These are phyloP conservation scores for Nesidiocoris tenuis DNA, from an alignment of 2,888 invertebrate genomes.

Conservation along the genomic window DNA sequence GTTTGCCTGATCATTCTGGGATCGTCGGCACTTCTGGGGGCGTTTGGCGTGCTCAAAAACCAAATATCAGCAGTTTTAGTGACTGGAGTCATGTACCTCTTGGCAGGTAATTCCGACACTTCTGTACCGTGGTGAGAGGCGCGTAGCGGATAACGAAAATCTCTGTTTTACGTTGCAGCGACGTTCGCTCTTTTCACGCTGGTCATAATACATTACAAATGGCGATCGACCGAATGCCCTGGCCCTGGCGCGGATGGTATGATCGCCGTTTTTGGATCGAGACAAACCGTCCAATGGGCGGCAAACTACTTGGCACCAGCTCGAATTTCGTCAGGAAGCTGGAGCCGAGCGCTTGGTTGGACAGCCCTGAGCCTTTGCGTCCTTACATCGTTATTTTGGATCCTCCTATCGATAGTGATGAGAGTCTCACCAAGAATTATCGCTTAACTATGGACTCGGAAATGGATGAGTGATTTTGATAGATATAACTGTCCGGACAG, in stretches of 20 bases:
- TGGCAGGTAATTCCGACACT: conserved; percentile 90
- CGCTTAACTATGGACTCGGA: neutral
- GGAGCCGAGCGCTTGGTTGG: conserved; percentile 84
- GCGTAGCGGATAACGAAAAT: neutral
- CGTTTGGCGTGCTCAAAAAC: conserved; percentile 83
- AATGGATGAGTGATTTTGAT: no score
- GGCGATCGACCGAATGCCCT: conserved; percentile 53
- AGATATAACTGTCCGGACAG: no score
- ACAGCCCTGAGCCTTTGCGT: conserved; percentile 80
- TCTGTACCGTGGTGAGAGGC: conserved; percentile 51
- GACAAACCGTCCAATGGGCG: conserved; percentile 42
- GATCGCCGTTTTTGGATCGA: conserved; percentile 56
- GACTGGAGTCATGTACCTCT: conserved; percentile 89
- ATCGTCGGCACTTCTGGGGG: conserved; percentile 82
- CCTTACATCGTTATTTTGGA: conserved; percentile 81
- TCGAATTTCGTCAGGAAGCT: conserved; percentile 73
- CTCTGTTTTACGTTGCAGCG: conserved; percentile 59
- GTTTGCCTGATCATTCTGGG: conserved; percentile 87
- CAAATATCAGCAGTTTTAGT: conserved; percentile 92
- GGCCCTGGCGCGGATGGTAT: conserved; percentile 52
- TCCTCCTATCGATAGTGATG: conserved; percentile 85
- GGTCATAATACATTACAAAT: conserved; percentile 89
- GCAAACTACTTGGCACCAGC: conserved; percentile 56
- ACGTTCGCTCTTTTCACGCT: conserved; percentile 87
- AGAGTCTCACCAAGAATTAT: conserved; percentile 61